Evolutionary conservation across 2,888 invertebrate genomes (phyloP).

Genomic region (Acrocera orbiculus): DNA sequence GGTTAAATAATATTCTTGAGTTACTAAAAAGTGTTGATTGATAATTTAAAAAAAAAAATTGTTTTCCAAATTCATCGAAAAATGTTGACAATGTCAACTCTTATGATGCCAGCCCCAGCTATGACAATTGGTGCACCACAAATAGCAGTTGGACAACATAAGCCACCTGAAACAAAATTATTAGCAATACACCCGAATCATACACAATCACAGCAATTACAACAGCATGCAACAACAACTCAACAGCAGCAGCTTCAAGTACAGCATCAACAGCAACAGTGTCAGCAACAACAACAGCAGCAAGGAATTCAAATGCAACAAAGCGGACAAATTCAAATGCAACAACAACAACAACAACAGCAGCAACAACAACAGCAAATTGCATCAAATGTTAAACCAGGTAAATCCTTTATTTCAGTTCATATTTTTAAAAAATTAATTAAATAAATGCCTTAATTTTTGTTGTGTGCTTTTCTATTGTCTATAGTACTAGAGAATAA

Average conservation of each 20-base stretch:
- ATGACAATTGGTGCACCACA: conserved; percentile 32
- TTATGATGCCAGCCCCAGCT: conserved; percentile 33
- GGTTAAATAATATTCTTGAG: background rate
- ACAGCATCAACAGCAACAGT: conserved; percentile 19
- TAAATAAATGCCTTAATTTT: too few species aligned
- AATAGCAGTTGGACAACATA: conserved; percentile 31
- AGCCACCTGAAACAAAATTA: conserved; percentile 32
- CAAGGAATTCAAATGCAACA: conserved; percentile 5
- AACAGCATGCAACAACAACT: conserved; percentile 17
- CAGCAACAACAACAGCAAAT: conserved; percentile 19
- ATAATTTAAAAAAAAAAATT: conserved; percentile 10
- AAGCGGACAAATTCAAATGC: conserved; percentile 13
- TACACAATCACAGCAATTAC: conserved; percentile 15
- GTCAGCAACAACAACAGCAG: conserved; percentile 15
- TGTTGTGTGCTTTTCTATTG: too few species aligned
- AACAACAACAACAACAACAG: conserved; percentile 10
- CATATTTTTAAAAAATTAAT: too few species aligned
- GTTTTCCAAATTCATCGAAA: conserved; percentile 17
- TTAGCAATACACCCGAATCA: conserved; percentile 30
- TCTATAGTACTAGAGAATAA: too few species aligned
- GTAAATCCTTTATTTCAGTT: conserved; percentile 15
- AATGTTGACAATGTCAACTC: conserved; percentile 33
- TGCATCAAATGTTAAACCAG: conserved; percentile 26
- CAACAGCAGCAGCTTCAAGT: conserved; percentile 19
- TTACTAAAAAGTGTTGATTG: too few species aligned